Percentiles rank a stretch among this genome's conserved stretches.
phyloP scores from a whole-genome alignment of 2,888 invertebrate genomes.

The Campoplex nolae region DNA sequence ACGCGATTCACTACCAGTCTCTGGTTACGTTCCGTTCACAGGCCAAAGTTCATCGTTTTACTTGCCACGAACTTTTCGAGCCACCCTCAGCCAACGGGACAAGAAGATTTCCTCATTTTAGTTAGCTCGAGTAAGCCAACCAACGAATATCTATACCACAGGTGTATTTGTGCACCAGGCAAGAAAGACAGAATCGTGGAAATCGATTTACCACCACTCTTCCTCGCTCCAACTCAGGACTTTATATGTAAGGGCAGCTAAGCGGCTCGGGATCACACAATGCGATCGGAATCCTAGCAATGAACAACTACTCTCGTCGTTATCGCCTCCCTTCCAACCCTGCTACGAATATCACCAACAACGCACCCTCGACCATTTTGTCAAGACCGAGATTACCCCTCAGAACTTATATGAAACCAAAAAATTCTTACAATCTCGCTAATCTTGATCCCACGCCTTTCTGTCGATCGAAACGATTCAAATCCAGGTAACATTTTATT shows the following conservation, averaged over 20 bases:
- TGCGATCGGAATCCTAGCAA: conserved; percentile 76
- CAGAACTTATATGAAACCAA: conserved; percentile 70
- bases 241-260: conserved; percentile 70
- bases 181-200: not conserved
- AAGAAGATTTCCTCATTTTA: conserved; percentile 64
- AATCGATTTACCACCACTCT: conserved; percentile 65
- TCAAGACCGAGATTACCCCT: conserved; percentile 71
- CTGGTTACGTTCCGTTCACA: conserved; percentile 72
- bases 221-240: conserved; percentile 46
- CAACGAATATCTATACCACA: conserved; percentile 53
- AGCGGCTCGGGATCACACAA: conserved; percentile 67
- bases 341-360: conserved; percentile 69
- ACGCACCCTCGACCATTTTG: conserved; percentile 64
- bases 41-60: conserved; percentile 77
- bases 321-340: conserved; percentile 69
- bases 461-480: conserved; percentile 75
- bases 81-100: conserved; percentile 49
- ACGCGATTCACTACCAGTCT: conserved; percentile 81
- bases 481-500: conserved; percentile 74
- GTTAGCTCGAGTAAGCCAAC: conserved; percentile 19
- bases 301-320: conserved; percentile 74
- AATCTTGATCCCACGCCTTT: conserved; percentile 71
- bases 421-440: conserved; percentile 65
- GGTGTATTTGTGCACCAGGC: conserved; percentile 30
- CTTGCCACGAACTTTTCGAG: conserved; percentile 65